phyloP scores from a whole-genome alignment of 2,797 vertebrate species.

The Crocodylus rhombifer region DNA sequence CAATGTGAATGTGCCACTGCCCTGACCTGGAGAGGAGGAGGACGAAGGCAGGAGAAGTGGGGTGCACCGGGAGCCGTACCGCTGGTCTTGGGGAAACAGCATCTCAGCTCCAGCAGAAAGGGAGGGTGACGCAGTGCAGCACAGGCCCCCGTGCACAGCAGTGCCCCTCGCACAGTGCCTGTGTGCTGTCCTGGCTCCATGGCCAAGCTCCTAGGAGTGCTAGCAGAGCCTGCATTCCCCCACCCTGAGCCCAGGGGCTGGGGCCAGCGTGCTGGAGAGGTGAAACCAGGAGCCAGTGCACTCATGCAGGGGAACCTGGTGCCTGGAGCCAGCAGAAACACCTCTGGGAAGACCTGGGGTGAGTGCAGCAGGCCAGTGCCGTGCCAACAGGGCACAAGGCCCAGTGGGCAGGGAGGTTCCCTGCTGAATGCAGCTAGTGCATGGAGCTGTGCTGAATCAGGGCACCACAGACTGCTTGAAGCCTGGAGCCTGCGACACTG shows the following conservation, averaged over 20 bases:
- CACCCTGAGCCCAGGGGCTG: not conserved
- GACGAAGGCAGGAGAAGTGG: too few species aligned
- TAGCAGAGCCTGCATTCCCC: not conserved
- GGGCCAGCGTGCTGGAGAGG: too few species aligned
- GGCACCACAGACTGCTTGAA: not conserved
- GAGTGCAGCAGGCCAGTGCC: not conserved
- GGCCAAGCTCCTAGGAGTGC: not conserved
- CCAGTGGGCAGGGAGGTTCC: not conserved
- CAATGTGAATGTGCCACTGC: too few species aligned
- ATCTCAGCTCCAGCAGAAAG: not conserved
- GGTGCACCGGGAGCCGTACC: too few species aligned
- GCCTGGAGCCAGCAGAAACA: not conserved
- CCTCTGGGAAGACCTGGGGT: not conserved
- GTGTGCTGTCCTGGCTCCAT: not conserved
- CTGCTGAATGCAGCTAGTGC: not conserved
- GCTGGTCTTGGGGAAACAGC: not conserved
- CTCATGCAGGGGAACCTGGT: not conserved
- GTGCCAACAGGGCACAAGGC: not conserved
- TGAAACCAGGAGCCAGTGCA: too few species aligned
- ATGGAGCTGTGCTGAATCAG: not conserved
- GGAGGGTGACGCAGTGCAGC: not conserved
- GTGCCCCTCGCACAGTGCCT: not conserved
- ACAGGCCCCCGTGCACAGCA: not conserved
- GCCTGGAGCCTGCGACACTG: too few species aligned
- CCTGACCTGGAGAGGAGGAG: too few species aligned